Evolutionary conservation across 1,140 invertebrate species (phyloP), one percentile per base, ranked within the genome.

Genomic region (Drosophila carrolli): DNA sequence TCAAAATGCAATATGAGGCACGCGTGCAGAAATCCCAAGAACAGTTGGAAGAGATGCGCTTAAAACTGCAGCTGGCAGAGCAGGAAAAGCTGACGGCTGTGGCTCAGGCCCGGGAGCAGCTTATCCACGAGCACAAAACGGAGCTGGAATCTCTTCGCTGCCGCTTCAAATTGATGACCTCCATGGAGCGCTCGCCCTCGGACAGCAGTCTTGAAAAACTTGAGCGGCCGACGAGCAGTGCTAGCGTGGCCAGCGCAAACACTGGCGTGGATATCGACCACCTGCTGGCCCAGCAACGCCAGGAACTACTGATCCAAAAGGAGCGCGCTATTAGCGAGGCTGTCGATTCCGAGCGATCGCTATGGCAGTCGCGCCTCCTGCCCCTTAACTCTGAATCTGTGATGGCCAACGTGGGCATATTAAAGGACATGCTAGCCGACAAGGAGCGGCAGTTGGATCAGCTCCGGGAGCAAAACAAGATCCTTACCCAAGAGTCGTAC

Each of bases 171-270:
- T 82, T 95, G 40, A 94, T 95, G 93, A 95, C 95, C 1, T 95
- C 95, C 11, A 96, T 96, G 95, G 96, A 97, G 75, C 94, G 95
- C 27, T 96, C 96, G 54, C 95, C 96, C 0, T 96, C 96, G 23
- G 96, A 97, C 74, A 95, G 94, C 2, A 97, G 95, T 91, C 92
- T 97, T 1, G 96, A 97, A 78, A 97, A 96, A 90, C 94, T 96
- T 50, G 96, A 96, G 93, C 94, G 95, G 11, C 93, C 94, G 1
- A 79, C 71, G 7, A 90, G 86, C 66, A 90, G 85, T 41, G 75
- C 43, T 94, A 96, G 78, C 27, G 70, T 78, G 35, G 74, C 61
- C 8, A 73, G 81, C 81, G 92, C 95, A 16, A 75, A 16, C 40
- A 29, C 55, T 19, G 72, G 51, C 23, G 94, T 95, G 55, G 95